phyloP scores from a whole-genome alignment of 2,888 invertebrate species.

The Leistus spinibarbis region DNA sequence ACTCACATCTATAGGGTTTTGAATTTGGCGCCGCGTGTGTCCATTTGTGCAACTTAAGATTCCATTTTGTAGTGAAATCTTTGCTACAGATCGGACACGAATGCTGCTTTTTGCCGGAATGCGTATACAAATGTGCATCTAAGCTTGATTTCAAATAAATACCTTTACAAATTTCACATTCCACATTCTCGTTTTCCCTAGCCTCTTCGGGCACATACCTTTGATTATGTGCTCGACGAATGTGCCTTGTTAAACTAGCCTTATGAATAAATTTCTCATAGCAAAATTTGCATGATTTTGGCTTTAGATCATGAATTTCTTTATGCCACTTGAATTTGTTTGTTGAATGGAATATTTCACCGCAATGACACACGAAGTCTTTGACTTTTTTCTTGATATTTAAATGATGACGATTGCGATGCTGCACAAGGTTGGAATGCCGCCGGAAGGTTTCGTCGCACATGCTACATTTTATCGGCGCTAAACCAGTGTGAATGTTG shows the following conservation, averaged over 20 bases:
- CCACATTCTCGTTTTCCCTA: constrained; percentile 69
- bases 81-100: constrained; percentile 84
- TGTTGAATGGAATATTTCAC: constrained; percentile 80
- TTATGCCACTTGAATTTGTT: constrained; percentile 86
- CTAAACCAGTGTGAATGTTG: constrained; percentile 80
- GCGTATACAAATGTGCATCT: constrained; percentile 79
- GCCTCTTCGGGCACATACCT: constrained; percentile 70
- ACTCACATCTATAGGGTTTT: constrained; percentile 83
- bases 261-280: constrained; percentile 86
- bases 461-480: constrained; percentile 79
- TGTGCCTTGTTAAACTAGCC: constrained; percentile 82
- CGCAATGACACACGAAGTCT: constrained; percentile 79
- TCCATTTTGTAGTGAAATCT: constrained; percentile 88
- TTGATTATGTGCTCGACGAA: constrained; percentile 79
- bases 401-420: constrained; percentile 78
- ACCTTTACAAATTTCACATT: constrained; percentile 79
- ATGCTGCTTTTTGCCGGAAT: constrained; percentile 77
- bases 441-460: constrained; percentile 82
- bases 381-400: constrained; percentile 72
- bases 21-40: constrained; percentile 83
- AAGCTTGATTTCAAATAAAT: constrained; percentile 80
- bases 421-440: constrained; percentile 84
- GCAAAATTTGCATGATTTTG: constrained; percentile 84
- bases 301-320: constrained; percentile 81
- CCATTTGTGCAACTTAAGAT: constrained; percentile 87